A percentile compares a stretch with the other conserved stretches of the same genome.
Evolutionary conservation across 1,140 invertebrate species (phyloP).

Genomic region (Hyphantria cunea): DNA sequence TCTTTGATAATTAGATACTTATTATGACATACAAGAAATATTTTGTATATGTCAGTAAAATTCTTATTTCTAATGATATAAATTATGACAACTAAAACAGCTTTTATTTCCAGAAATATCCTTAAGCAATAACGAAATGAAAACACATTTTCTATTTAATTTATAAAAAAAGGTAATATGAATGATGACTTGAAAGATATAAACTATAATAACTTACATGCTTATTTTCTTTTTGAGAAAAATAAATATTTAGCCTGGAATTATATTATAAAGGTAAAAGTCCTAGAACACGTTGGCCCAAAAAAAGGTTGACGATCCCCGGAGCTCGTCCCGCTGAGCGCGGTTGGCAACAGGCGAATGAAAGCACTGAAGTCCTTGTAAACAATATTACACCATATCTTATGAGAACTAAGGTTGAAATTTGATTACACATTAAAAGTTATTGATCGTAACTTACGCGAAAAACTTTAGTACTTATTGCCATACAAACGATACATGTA

Average conservation of each 20-base stretch:
- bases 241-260: conserved; percentile 35
- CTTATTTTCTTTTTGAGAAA: not conserved
- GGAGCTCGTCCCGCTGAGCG: conserved; percentile 40
- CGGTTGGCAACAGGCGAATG: conserved; percentile 73
- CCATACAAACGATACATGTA: conserved; percentile 52
- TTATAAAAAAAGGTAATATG: not conserved
- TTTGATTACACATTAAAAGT: conserved; percentile 22
- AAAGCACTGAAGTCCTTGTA: conserved; percentile 43
- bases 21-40: no score
- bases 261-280: conserved; percentile 58
- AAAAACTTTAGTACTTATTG: conserved; percentile 62
- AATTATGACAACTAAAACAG: no score
- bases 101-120: no score
- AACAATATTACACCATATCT: not conserved
- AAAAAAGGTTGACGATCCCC: conserved; percentile 73
- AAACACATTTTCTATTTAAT: no score
- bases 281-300: conserved; percentile 54
- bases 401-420: conserved; percentile 22
- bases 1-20: no score
- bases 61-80: no score
- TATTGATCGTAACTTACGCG: conserved; percentile 62
- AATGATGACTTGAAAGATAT: not conserved
- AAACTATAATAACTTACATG: not conserved
- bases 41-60: no score
- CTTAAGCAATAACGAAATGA: no score